Evolutionary conservation across 2,888 invertebrate genomes (phyloP), one percentile per base, ranked within the genome.

Genomic region (Sphaerophoria rueppellii): DNA sequence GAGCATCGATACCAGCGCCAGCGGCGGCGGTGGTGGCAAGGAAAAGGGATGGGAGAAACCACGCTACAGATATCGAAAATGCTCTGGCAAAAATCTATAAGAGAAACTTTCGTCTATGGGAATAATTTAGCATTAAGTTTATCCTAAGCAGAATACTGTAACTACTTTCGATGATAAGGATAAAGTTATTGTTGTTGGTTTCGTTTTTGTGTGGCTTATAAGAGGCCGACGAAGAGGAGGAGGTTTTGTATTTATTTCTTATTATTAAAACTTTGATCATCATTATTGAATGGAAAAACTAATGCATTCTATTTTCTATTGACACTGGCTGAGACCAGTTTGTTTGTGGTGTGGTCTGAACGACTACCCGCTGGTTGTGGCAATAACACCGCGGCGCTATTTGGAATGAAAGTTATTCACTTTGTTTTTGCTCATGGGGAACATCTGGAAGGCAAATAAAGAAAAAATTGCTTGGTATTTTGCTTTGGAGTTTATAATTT

Each of bases 91-190:
- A 40, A 67, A 24, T 52, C 12, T 12, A 6, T 16, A 1, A 75
- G 50, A 52, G 71, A 77, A 82, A 77, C 67, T 77, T 76, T 76
- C 54, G 24, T 72, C 46, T 58, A 24, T 63, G 57, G 12, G 69
- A 72, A 80, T 76, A 58, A 85, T 80, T 85, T 80, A 73, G 69
- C 76, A 85, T 80, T 85, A 69, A 40, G 52, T 85, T 85, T 80
- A 85, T 80, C 72, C 71, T 48, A 52, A 80, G 76, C 67, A 57
- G 76, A 35, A 80, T 24, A 24, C 69, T 80, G 76, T 69, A 57
- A 69, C 43, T 43, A 43, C 57, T 85, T 46, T 65, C 76, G 67
- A 71, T 72, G 83, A 85, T 85, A 85, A 76, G 80, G 63, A 85
- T 72, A 72, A 80, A 80, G 83, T 85, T 80, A 75, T 74, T 71